These are phyloP conservation scores for Lapara coniferarum DNA, from an alignment of 2,888 invertebrate genomes.

Conservation along the genomic window DNA sequence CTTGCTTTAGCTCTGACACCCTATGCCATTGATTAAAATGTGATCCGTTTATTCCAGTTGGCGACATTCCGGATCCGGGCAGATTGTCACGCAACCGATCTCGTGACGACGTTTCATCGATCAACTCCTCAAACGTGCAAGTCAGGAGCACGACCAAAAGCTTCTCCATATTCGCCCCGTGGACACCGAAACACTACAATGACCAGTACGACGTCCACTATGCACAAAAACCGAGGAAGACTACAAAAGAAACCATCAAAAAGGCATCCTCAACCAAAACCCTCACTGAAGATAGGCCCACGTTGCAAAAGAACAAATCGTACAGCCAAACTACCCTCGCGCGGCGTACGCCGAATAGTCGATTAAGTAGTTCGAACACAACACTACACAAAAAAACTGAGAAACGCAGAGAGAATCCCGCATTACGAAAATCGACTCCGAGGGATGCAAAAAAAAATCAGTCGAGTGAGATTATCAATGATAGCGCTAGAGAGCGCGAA, in stretches of 20 bases:
- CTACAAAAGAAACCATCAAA: conserved; percentile 65
- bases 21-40: not conserved
- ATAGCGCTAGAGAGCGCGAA: conserved; percentile 76
- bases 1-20: not conserved
- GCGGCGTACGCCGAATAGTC: conserved; percentile 60
- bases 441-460: conserved; percentile 79
- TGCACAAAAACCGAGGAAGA: conserved; percentile 84
- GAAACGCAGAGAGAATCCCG: conserved; percentile 65
- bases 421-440: conserved; percentile 71
- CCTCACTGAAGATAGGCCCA: conserved; percentile 57
- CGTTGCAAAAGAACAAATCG: conserved; percentile 78
- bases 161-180: conserved; percentile 92
- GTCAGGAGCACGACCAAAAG: conserved; percentile 90
- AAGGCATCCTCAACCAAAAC: conserved; percentile 78
- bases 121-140: conserved; percentile 85
- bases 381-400: conserved; percentile 75
- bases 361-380: conserved; percentile 69
- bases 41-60: conserved; percentile 78
- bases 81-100: conserved; percentile 85
- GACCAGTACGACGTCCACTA: conserved; percentile 92
- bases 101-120: conserved; percentile 89
- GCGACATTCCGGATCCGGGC: conserved; percentile 92
- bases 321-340: conserved; percentile 75
- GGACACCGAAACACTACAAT: conserved; percentile 89
- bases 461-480: conserved; percentile 85